Evolutionary conservation across 2,888 invertebrate genomes (phyloP).

Genomic region (Ochropleura leucogaster): DNA sequence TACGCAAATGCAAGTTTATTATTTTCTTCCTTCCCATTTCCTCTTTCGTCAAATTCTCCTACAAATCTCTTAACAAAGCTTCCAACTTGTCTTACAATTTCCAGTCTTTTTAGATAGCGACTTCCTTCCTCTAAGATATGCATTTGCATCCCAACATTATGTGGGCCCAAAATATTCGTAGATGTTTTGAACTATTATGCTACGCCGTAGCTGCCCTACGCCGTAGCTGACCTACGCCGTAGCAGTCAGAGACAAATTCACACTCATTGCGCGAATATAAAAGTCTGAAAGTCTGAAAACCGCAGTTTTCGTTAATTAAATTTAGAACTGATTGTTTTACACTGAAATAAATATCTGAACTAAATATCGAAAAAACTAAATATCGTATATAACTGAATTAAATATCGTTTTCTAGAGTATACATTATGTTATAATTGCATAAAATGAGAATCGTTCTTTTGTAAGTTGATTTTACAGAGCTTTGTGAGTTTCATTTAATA

Average conservation of each 20-base stretch:
- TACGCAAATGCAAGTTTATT: neutral
- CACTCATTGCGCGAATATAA: too few species aligned
- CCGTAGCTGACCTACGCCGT: neutral
- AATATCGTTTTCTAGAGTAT: neutral
- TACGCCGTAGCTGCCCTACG: conserved; percentile 8
- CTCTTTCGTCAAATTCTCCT: neutral
- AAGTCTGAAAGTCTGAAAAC: neutral
- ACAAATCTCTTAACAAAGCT: conserved; percentile 15
- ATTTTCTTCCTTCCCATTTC: neutral
- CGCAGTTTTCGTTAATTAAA: neutral
- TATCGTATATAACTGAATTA: too few species aligned
- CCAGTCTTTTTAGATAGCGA: conserved; percentile 2
- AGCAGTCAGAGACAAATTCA: neutral
- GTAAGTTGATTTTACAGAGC: conserved; percentile 14
- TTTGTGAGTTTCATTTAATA: conserved; percentile 4
- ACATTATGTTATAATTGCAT: conserved; percentile 15
- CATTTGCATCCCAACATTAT: neutral
- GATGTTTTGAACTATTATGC: neutral
- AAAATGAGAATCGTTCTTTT: conserved; percentile 19
- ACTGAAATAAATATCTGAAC: neutral
- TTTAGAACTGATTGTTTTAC: neutral
- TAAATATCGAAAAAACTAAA: too few species aligned
- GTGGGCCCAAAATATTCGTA: conserved; percentile 10
- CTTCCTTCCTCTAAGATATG: conserved; percentile 14
- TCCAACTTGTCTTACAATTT: conserved; percentile 10